Conservation (phyloP, 2,113 vertebrate genomes). For the Carassius auratus region DNA sequence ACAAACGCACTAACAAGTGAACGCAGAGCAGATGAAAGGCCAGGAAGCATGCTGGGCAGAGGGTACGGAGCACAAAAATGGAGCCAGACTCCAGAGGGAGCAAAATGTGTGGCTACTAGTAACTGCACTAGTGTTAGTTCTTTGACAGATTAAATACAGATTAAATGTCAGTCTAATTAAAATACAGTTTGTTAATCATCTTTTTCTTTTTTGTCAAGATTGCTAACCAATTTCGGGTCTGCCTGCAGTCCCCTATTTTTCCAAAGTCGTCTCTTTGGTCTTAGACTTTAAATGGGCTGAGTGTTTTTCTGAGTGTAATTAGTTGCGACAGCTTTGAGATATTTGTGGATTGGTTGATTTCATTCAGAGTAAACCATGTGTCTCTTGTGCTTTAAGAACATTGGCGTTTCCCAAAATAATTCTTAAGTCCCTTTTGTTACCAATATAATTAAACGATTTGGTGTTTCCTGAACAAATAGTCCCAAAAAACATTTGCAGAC, state of each 20-base stretch:
- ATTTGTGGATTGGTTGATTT: not conserved
- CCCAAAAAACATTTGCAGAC: not conserved
- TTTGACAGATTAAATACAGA: not conserved
- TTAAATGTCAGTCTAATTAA: not conserved
- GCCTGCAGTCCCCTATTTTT: not conserved
- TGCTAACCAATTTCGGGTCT: not conserved
- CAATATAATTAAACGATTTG: not conserved
- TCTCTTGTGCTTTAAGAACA: not conserved
- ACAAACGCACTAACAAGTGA: not conserved
- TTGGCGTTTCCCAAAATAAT: not conserved
- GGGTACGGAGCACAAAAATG: not conserved
- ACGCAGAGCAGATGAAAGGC: constrained; percentile 4
- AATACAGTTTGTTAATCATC: not conserved
- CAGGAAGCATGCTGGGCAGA: constrained; percentile 13
- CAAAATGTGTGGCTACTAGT: not conserved
- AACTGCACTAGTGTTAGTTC: not conserved
- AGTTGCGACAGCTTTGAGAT: not conserved
- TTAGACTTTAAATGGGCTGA: not conserved
- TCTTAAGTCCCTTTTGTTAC: not conserved
- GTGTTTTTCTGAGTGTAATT: not conserved
- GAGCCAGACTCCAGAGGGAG: constrained; percentile 19
- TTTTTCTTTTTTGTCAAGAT: not conserved
- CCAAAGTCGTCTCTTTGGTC: not conserved
- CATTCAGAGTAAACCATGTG: not conserved
- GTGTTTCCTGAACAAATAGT: not conserved